These are phyloP conservation scores for Temnothorax nylanderi DNA, from an alignment of 1,140 invertebrate species.

Conservation along the genomic window DNA sequence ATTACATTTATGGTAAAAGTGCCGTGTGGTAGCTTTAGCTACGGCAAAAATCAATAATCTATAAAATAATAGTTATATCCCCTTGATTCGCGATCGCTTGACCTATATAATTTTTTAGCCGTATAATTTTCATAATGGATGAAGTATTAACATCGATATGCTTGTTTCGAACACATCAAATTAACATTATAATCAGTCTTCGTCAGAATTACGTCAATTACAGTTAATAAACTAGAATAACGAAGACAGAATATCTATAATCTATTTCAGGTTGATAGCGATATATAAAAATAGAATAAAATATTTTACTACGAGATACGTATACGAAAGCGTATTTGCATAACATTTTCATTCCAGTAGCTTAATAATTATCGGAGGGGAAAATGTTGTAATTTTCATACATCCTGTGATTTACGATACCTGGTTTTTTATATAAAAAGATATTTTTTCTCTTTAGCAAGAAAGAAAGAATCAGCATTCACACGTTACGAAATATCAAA, in stretches of 20 bases:
- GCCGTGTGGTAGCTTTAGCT: constrained; percentile 21
- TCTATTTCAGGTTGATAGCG: not conserved
- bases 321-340: not conserved
- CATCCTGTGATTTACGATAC: not conserved
- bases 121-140: constrained; percentile 59
- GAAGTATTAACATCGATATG: constrained; percentile 45
- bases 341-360: not conserved
- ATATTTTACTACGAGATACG: not conserved
- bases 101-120: constrained; percentile 63
- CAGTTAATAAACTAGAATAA: constrained; percentile 42
- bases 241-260: constrained; percentile 26
- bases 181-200: constrained; percentile 52
- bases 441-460: not conserved
- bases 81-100: constrained; percentile 62
- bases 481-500: not conserved
- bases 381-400: not conserved
- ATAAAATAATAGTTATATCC: constrained; percentile 38
- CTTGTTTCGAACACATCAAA: constrained; percentile 55
- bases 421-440: not conserved
- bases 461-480: not conserved
- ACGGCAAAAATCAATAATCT: constrained; percentile 58
- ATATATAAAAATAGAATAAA: not conserved
- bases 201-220: constrained; percentile 51
- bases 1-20: constrained; percentile 45
- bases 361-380: not conserved